Evolutionary conservation across 2,888 invertebrate genomes (phyloP).

Genomic region (Leucania comma): DNA sequence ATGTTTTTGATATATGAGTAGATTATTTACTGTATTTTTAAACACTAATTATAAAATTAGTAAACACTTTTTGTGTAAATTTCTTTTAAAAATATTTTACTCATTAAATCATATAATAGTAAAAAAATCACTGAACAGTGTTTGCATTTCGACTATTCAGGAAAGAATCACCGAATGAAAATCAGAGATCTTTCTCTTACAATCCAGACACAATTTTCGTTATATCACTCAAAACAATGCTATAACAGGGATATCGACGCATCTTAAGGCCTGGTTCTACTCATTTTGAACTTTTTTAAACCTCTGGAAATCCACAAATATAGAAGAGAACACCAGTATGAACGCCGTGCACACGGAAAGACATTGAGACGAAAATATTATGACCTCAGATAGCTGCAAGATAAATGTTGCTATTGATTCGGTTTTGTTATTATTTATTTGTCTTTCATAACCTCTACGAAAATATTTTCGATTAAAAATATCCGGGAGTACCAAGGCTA

Average conservation of each 20-base stretch:
- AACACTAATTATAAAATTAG: too few species aligned
- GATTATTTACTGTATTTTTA: too few species aligned
- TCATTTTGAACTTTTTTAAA: too few species aligned
- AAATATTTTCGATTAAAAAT: slow-evolving; percentile 15
- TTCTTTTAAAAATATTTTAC: too few species aligned
- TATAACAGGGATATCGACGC: slow-evolving; percentile 9
- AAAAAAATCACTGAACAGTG: neutral
- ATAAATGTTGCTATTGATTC: slow-evolving; percentile 12
- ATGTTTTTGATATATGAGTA: too few species aligned
- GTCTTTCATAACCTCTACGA: neutral
- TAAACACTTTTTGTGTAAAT: too few species aligned
- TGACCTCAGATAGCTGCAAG: slow-evolving; percentile 25
- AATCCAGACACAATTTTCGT: neutral
- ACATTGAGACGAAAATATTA: slow-evolving; percentile 17
- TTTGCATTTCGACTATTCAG: neutral
- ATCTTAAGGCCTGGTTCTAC: too few species aligned
- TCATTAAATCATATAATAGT: too few species aligned
- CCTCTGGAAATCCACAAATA: too few species aligned
- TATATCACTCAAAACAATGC: slow-evolving; percentile 35
- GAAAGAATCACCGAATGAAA: neutral
- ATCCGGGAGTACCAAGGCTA: slow-evolving; percentile 32
- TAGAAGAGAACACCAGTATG: slow-evolving; percentile 8
- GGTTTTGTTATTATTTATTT: slow-evolving; percentile 11
- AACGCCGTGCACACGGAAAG: slow-evolving; percentile 29
- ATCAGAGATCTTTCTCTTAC: neutral